Base-by-base conservation (phyloP, 2,888 invertebrate genomes). In the Dicyrtoma fusca region DNA sequence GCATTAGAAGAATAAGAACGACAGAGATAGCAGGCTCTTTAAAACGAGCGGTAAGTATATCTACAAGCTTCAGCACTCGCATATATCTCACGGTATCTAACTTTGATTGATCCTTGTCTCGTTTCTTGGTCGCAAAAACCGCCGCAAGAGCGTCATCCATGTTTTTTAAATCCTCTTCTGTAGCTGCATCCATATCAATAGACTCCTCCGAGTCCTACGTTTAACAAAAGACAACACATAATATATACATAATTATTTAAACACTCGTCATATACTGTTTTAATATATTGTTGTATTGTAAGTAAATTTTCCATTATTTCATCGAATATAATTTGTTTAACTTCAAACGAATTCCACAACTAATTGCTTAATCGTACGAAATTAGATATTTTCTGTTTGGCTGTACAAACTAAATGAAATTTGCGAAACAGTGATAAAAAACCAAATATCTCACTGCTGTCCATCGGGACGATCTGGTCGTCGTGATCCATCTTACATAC, bases 51-150 rank as follows among this genome's bases (percentile, higher is more conserved):
- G 75, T 26, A 14, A 74, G 74, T 23, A 63, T 59, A 34, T 76
- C 75, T n/a, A 78, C 49, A 3, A 78, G 64, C 1, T 65, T 34
- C 21, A 78, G 51, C 1, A 69, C 69, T 53, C 75, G 42, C 71
- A 76, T 73, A n/a, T 72, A 45, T n/a, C 49, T 68, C 17, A 68
- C 47, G 1, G 45, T 34, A 11, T 72, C 69, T 3, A 71, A 26
- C 17, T 53, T 47, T 1, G 66, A 51, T 26, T 69, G 75, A 14
- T 71, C 73, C 45, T 78, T 78, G n/a, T 72, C 47, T 53, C 53
- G 53, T 44, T 78, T 78, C 71, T 78, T 78, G 3, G 75, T 69
- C 4, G 76, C 71, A 65, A 78, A 78, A 6, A 78, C 75, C 71
- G 73, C 74, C 6, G 76, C 75, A 44, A 78, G 51, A n/a, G 75